Conservation (phyloP, 2,888 invertebrate genomes). For the Serripes groenlandicus region DNA sequence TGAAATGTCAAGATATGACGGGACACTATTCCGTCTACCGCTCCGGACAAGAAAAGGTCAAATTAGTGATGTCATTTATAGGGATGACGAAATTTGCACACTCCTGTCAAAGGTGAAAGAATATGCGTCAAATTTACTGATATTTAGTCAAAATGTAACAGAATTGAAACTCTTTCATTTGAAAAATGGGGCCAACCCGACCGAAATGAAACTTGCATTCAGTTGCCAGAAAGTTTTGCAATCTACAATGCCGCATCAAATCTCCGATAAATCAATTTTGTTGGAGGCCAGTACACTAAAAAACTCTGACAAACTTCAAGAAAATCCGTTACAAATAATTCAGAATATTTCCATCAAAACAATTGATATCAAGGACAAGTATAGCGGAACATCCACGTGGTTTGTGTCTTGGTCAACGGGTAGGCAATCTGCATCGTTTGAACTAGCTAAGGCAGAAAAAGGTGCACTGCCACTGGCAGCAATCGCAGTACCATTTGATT, state of each 20-base stretch:
- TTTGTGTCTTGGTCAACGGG: conserved; percentile 65
- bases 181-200: conserved; percentile 6
- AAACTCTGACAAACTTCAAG: background rate
- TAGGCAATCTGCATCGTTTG: conserved; percentile 25
- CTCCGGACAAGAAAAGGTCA: conserved; percentile 79
- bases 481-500: conserved; percentile 44
- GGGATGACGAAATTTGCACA: conserved; percentile 70
- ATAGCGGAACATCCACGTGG: conserved; percentile 36
- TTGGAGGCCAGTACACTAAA: conserved; percentile 3
- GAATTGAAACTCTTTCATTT: conserved; percentile 78
- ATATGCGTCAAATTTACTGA: conserved; percentile 76
- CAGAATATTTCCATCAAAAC: conserved; percentile 16
- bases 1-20: conserved; percentile 58
- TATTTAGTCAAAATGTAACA: conserved; percentile 83
- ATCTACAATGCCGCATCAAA: background rate
- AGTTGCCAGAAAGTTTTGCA: background rate
- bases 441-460: conserved; percentile 17
- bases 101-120: conserved; percentile 76
- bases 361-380: background rate
- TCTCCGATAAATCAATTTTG: background rate
- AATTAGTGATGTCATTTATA: conserved; percentile 77
- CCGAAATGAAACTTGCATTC: background rate
- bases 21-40: conserved; percentile 84
- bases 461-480: conserved; percentile 66
- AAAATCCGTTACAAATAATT: conserved; percentile 17